Conservation (phyloP, 2,797 vertebrate species). For the Betta splendens region DNA sequence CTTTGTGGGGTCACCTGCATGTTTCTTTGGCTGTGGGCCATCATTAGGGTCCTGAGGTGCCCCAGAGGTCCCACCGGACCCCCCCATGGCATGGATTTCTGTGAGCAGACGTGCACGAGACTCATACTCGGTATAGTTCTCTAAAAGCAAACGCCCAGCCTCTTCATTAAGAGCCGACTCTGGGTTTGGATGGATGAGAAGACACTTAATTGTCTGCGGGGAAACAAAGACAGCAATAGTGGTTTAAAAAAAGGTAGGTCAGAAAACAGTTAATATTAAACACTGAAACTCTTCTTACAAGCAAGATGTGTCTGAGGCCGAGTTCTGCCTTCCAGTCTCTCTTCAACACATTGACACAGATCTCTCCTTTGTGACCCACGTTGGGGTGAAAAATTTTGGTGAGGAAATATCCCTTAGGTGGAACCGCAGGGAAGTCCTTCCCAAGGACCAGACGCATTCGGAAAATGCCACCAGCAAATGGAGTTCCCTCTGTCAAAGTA, state of each 20-base stretch:
- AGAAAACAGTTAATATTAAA: background rate
- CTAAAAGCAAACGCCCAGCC: constrained; percentile 90
- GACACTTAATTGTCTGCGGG: constrained; percentile 92
- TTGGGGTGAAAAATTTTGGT: constrained; percentile 98
- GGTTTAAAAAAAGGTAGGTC: background rate
- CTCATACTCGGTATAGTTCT: constrained; percentile 93
- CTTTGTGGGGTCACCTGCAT: constrained; percentile 83
- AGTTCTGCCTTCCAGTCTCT: constrained; percentile 94
- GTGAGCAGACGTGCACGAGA: constrained; percentile 90
- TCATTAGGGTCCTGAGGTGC: constrained; percentile 79
- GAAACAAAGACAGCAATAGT: background rate
- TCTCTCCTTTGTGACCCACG: constrained; percentile 92
- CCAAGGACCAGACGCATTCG: constrained; percentile 93
- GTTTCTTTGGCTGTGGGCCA: constrained; percentile 85
- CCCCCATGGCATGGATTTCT: constrained; percentile 89
- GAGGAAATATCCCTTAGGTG: constrained; percentile 94
- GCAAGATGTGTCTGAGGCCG: constrained; percentile 90
- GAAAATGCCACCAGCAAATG: constrained; percentile 92
- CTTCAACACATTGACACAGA: constrained; percentile 94
- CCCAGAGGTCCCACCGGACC: constrained; percentile 75
- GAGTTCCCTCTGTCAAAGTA: constrained; percentile 88
- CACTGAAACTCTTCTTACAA: constrained; percentile 76
- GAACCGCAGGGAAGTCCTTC: constrained; percentile 93
- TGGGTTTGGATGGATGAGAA: constrained; percentile 94
- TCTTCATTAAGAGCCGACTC: constrained; percentile 94